Base-by-base conservation (phyloP, 2,113 vertebrate genomes). In the Steatornis caripensis region DNA sequence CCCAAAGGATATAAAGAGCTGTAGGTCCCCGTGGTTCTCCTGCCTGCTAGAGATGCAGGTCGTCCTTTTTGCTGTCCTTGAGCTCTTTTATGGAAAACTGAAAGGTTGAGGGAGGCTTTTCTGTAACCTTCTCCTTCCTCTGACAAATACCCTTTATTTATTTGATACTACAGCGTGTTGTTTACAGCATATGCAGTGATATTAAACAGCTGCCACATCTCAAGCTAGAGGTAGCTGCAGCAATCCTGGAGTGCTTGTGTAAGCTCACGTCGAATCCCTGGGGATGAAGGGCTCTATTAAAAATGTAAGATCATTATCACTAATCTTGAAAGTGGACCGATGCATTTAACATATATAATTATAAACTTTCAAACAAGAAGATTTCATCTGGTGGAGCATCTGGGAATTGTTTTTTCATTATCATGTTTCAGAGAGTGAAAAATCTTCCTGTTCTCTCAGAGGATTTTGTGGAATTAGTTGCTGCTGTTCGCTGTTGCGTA, bases 261-360 rank as follows among this genome's bases (percentile, higher is more conserved):
- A 29, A 80, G 70, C 54, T 60, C 58, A 36, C 2, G 0, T 49
- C 8, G 5, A 55, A 81, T 93, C 82, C 62, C 76, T 0, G 0
- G 43, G 78, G 84, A 53, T 29, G 24, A 79, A 84, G 78, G 61
- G 57, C 57, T 96, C 54, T 74, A 39, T 92, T 94, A 86, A 92
- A 95, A 95, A 93, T 84, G 53, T 66, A 85, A 71, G 60, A 95
- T 94, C 71, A 76, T 94, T 94, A 92, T 54, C 65, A 34, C 72
- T 96, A 89, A 95, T 95, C 90, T 93, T 91, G 69, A 57, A 91
- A 93, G 81, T 91, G 81, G 93, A 88, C 84, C 0, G 0, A 23
- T 82, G 94, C 66, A 93, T 96, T 95, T 96, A 96, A 96, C 81
- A 30, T 95, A 65, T 48, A 87, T 89, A 94, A 96, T 97, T 94